These are phyloP conservation scores for Euplexia lucipara DNA, from an alignment of 2,888 invertebrate species.

Conservation along the genomic window DNA sequence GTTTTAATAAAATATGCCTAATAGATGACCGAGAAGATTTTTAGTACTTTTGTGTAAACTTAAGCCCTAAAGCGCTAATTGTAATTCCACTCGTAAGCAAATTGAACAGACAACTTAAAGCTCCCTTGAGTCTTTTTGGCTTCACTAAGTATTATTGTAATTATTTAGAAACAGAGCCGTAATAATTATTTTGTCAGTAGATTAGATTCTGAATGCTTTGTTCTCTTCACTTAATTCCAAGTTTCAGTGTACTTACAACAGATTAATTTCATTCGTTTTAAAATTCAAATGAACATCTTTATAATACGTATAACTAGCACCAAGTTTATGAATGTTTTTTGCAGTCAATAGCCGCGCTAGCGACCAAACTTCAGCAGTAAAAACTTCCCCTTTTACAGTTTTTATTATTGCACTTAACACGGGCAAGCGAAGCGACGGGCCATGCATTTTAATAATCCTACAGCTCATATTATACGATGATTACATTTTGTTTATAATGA, in stretches of 20 bases:
- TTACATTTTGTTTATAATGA: conserved; percentile 17
- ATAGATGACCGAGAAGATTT: background rate
- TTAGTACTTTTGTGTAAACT: background rate
- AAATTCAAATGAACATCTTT: conserved; percentile 8
- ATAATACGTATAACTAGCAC: conserved; percentile 16
- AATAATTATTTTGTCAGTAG: background rate
- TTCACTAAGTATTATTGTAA: background rate
- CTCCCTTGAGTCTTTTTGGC: background rate
- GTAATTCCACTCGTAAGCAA: background rate
- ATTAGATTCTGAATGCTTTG: conserved; percentile 1
- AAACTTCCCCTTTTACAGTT: conserved; percentile 41
- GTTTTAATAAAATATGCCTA: too few species aligned
- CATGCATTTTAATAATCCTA: conserved; percentile 50
- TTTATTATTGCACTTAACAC: conserved; percentile 54
- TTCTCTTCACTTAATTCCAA: background rate
- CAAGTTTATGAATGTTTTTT: conserved; percentile 25
- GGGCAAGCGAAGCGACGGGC: conserved; percentile 18
- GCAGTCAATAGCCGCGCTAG: conserved; percentile 38
- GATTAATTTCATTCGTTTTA: conserved; percentile 8
- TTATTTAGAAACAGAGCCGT: background rate
- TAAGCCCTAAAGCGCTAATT: background rate
- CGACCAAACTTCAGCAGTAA: conserved; percentile 42
- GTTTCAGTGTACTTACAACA: conserved; percentile 4
- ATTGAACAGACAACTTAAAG: background rate
- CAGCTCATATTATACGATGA: conserved; percentile 23